Evolutionary conservation across 2,113 vertebrate genomes (phyloP), one percentile per base, ranked within the genome.

Genomic region (Ammodytes dubius): DNA sequence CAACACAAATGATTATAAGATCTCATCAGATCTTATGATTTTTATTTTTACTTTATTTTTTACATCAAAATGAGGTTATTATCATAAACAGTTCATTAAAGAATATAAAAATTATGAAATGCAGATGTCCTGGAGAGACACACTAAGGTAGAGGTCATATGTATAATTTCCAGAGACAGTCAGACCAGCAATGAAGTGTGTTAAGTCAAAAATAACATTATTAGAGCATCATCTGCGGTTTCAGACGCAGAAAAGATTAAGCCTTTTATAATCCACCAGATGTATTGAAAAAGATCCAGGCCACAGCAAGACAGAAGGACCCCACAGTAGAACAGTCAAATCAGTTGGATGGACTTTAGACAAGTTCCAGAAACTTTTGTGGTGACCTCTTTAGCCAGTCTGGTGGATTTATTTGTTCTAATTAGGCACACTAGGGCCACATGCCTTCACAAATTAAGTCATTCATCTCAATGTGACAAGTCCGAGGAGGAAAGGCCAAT

Each of bases 381-480:
- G 15, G n/a, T 82, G 84, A 89, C 80, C 86, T 27, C 27, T 85
- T 89, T 60, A 67, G 15, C 42, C 46, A 56, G 58, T 90, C 71
- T 54, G 58, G 27, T 82, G 81, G 53, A 90, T 94, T 93, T 94
- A 91, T 94, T 93, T 94, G 87, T 90, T 91, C 85, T 92, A 93
- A 95, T 93, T 92, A 90, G 83, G 81, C 63, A 64, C 64, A 70
- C 84, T 74, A 82, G 19, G 79, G 67, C 75, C 86, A 87, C 84
- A 85, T 77, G 88, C 85, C 85, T 74, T 71, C 61, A 64, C 78
- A 89, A 86, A 93, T 92, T 52, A 90, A 88, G 79, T 82, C 84
- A 90, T 93, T 92, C 46, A 82, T 94, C 87, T 88, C 82, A 58
- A 83, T 52, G 65, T 88, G 89, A 87, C 79, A 80, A 56, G 70